Evolutionary conservation across 2,113 vertebrate genomes (phyloP).

Genomic region (Rhinolophus ferrumequinum): DNA sequence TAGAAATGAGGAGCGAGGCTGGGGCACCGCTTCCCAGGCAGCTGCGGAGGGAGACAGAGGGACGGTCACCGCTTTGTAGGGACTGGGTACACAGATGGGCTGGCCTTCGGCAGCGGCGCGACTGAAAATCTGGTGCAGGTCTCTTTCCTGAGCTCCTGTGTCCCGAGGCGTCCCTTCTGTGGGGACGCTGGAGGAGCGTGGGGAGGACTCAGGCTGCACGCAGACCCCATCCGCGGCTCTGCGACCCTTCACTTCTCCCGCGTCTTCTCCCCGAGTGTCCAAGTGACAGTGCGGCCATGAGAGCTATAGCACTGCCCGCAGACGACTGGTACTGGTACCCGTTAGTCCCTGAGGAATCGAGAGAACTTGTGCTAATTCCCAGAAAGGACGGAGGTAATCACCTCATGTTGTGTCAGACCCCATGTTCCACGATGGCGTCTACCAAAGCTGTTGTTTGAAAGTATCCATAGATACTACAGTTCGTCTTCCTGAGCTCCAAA

Average conservation of each 20-base stretch:
- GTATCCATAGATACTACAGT: background rate
- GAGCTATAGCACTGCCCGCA: background rate
- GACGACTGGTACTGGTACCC: background rate
- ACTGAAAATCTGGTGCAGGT: background rate
- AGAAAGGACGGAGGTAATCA: background rate
- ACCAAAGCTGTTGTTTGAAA: background rate
- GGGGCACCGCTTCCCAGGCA: rapidly evolving
- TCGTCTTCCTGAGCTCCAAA: background rate
- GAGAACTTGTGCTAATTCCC: background rate
- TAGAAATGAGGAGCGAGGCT: background rate
- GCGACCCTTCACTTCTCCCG: rapidly evolving
- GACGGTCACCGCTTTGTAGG: background rate
- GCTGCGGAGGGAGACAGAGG: background rate
- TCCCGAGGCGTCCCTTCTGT: background rate
- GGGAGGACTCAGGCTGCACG: rapidly evolving
- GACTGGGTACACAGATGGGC: rapidly evolving
- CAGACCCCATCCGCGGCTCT: rapidly evolving
- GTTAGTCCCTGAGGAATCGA: background rate
- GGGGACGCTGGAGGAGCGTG: rapidly evolving
- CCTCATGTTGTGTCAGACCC: background rate
- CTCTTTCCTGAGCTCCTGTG: background rate
- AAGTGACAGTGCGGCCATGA: background rate
- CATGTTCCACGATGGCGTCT: background rate
- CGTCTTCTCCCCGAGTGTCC: background rate
- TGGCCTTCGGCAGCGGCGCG: rapidly evolving